phyloP scores from a whole-genome alignment of 2,797 vertebrate genomes.

The Clamator glandarius region DNA sequence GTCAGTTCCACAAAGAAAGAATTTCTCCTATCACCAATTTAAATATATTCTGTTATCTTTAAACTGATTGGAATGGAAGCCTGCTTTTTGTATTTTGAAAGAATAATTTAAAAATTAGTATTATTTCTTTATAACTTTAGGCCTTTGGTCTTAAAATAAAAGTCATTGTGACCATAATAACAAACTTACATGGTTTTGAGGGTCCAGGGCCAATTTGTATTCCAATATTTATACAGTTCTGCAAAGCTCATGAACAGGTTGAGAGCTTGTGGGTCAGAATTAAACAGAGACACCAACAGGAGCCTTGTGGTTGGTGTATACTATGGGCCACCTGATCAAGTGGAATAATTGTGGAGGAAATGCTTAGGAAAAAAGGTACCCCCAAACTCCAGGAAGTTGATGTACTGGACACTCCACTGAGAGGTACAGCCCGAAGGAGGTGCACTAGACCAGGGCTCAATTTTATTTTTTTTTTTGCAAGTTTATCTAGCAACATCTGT shows the following conservation, averaged over 20 bases:
- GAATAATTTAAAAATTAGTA: too few relatives aligned
- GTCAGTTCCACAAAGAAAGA: neutral
- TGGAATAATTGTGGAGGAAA: too few relatives aligned
- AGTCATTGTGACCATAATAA: neutral
- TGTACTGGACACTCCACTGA: too few relatives aligned
- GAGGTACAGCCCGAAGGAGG: too few relatives aligned
- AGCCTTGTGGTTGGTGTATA: too few relatives aligned
- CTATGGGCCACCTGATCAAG: too few relatives aligned
- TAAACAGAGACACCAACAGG: too few relatives aligned
- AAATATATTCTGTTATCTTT: neutral
- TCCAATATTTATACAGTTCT: neutral
- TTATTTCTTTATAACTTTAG: neutral
- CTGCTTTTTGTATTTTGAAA: neutral
- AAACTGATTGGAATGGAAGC: neutral
- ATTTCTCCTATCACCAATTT: neutral
- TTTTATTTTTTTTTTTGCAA: neutral
- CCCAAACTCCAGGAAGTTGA: too few relatives aligned
- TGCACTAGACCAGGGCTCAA: neutral
- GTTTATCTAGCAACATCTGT: slow-evolving; percentile 9
- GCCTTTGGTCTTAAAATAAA: neutral
- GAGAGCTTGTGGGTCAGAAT: too few relatives aligned
- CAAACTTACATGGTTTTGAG: neutral
- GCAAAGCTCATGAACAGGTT: too few relatives aligned
- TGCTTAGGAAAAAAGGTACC: too few relatives aligned
- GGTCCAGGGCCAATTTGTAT: neutral